phyloP scores from a whole-genome alignment of 2,113 vertebrate species.

The Macrotis lagotis region DNA sequence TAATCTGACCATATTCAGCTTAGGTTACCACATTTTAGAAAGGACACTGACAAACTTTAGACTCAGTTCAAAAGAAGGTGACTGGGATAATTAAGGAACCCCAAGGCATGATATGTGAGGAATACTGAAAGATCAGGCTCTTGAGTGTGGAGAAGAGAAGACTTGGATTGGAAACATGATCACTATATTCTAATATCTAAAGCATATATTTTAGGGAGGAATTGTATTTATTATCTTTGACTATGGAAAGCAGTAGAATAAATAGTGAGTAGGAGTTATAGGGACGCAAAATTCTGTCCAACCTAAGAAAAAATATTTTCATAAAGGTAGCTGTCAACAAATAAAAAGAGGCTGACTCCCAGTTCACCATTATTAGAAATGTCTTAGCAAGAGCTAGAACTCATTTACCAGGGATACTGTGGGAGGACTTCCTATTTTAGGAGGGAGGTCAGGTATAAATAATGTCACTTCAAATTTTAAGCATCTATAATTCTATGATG shows the following conservation, averaged over 20 bases:
- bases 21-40: background rate
- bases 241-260: background rate
- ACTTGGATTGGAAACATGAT: background rate
- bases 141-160: background rate
- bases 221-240: background rate
- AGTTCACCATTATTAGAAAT: background rate
- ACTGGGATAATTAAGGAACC: background rate
- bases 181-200: background rate
- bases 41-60: background rate
- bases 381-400: background rate
- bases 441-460: background rate
- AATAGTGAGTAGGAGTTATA: background rate
- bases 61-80: background rate
- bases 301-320: background rate
- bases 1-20: background rate
- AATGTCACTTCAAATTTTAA: background rate
- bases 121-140: background rate
- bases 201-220: background rate
- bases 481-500: background rate
- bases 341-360: background rate
- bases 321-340: background rate
- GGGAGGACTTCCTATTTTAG: background rate
- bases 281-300: background rate
- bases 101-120: background rate
- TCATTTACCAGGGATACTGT: background rate